Evolutionary conservation across 2,888 invertebrate genomes (phyloP).

Genomic region (Ecliptopera silaceata): DNA sequence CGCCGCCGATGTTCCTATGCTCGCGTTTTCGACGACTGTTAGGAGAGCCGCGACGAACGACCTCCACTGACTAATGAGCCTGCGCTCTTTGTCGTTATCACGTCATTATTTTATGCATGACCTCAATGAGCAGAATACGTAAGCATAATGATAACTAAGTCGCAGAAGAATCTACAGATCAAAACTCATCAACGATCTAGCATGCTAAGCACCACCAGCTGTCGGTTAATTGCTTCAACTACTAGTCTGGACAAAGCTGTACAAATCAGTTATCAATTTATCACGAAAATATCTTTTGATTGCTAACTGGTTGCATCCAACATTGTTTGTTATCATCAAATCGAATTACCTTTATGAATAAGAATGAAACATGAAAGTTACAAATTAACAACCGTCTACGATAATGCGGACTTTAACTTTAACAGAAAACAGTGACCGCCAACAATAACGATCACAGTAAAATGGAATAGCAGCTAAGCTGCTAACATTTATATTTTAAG

Average conservation of each 20-base stretch:
- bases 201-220: not conserved
- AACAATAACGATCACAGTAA: not conserved
- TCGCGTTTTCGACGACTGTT: slow-evolving; percentile 50
- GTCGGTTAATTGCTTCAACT: not conserved
- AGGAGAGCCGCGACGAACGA: slow-evolving; percentile 52
- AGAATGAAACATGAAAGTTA: too few relatives aligned
- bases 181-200: not conserved
- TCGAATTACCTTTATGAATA: not conserved
- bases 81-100: slow-evolving; percentile 46
- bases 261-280: not conserved
- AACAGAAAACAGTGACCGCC: not conserved
- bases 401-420: not conserved
- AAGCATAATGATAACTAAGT: slow-evolving; percentile 21
- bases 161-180: slow-evolving; percentile 1
- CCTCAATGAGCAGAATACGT: slow-evolving; percentile 31
- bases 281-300: not conserved
- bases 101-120: slow-evolving; percentile 42
- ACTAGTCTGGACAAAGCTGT: not conserved
- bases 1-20: slow-evolving; percentile 60
- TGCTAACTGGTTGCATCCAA: not conserved
- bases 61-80: slow-evolving; percentile 61
- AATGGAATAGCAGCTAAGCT: not conserved
- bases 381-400: not conserved
- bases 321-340: not conserved
- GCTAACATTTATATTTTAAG: not conserved